Percentiles rank a stretch among this genome's conserved stretches.
Conservation (phyloP, 2,797 vertebrate species). For the Melanotaenia parkinsoni region DNA sequence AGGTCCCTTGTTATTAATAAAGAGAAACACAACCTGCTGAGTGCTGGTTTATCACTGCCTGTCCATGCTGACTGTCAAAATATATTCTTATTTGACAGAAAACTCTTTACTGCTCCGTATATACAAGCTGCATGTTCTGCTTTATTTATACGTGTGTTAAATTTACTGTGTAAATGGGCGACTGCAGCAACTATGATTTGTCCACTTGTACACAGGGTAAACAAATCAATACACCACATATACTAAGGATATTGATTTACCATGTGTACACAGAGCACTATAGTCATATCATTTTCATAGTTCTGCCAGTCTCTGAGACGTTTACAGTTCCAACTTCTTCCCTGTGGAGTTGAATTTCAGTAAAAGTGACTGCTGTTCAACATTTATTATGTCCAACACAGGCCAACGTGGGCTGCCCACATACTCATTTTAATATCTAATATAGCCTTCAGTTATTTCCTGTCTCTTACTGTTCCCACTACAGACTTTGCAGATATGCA, state of each 20-base stretch:
- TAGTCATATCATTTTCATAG: background rate
- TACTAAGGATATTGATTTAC: background rate
- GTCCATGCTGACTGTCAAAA: conserved; percentile 37
- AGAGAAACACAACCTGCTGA: conserved; percentile 53
- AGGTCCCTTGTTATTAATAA: conserved; percentile 64
- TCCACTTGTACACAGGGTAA: background rate
- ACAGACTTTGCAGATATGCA: background rate
- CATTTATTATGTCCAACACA: background rate
- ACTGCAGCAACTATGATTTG: background rate
- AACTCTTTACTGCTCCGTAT: too few species aligned
- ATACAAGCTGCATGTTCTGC: background rate
- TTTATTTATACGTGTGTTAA: background rate
- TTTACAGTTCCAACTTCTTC: background rate
- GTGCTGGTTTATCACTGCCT: conserved; percentile 42
- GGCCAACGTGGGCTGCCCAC: background rate
- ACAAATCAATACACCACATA: background rate
- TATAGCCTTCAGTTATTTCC: background rate
- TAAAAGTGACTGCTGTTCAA: background rate
- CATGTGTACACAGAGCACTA: background rate
- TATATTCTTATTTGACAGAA: conserved; percentile 39
- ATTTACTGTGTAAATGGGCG: background rate
- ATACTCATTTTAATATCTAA: background rate
- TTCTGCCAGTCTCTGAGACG: background rate
- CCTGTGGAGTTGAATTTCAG: background rate
- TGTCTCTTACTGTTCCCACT: background rate